Base-by-base conservation (phyloP, 2,113 vertebrate species). In the Mionectes macconnelli region DNA sequence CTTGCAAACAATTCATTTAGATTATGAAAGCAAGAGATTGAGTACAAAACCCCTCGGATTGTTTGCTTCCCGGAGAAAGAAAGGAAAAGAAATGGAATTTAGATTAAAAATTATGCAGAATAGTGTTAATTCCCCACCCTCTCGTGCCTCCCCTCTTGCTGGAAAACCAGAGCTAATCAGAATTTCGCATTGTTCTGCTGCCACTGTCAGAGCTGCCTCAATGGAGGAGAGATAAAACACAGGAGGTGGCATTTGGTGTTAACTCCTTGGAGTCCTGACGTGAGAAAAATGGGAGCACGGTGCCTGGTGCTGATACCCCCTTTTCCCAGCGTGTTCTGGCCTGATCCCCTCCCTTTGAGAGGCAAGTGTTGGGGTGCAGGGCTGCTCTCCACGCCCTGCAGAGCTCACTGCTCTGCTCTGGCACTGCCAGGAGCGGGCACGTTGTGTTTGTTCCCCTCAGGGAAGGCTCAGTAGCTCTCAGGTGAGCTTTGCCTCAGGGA, bases 1-100 rank as follows among this genome's bases (percentile, higher is more conserved):
- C 96, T 97, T 96, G 96, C 94, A 97, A 97, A 97, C 97, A 97
- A 96, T 97, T 96, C 97, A 96, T 97, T 97, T 96, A 91, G 93
- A 96, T 97, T 89, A 95, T 97, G 96, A 97, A 96, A 97, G 96
- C 95, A 89, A 94, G 90, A 44, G 94, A 95, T 78, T 91, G 96
- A 97, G 95, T 84, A 95, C 92, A 97, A 96, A 97, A 79, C 86
- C 87, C 96, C 93, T 75, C 53, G 81, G 95, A 97, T 96, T 97
- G 95, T 97, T 96, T 96, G 96, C 96, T 92, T 96, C 96, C 85
- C 74, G 77, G 80, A 93, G 85, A 91, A 97, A 96, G 93, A 96
- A 96, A 95, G 94, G 93, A 90, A 89, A 95, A 95, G 90, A 78
- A 96, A 96, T 86, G 86, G 97, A 96, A 97, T 97, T 97, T 96